A percentile compares a stretch with the other conserved stretches of the same genome.
phyloP scores from a whole-genome alignment of 2,888 invertebrate species.

The Heliconius cydno region DNA sequence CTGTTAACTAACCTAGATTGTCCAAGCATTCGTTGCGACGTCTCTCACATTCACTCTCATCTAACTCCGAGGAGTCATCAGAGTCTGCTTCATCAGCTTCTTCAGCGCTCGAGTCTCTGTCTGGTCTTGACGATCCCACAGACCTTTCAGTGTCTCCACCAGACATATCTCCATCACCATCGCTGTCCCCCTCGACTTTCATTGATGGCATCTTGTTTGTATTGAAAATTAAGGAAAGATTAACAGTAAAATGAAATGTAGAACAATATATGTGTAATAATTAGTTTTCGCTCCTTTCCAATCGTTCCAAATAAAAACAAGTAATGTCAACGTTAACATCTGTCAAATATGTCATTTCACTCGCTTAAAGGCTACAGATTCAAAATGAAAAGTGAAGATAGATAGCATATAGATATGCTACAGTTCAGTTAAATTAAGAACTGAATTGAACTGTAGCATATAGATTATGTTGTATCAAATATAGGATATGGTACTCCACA shows the following conservation, averaged over 20 bases:
- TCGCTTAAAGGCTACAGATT: not conserved
- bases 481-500: too few relatives aligned
- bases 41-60: conserved; percentile 94
- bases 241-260: not conserved
- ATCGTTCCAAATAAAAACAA: conserved; percentile 47
- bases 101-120: conserved; percentile 88
- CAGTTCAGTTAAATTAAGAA: not conserved
- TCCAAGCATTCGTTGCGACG: conserved; percentile 92
- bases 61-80: conserved; percentile 95
- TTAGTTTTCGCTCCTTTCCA: conserved; percentile 46
- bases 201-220: conserved; percentile 84
- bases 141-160: conserved; percentile 88
- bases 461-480: too few relatives aligned
- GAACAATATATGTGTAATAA: conserved; percentile 13
- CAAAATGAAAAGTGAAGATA: not conserved
- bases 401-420: not conserved
- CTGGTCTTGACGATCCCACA: conserved; percentile 86
- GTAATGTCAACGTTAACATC: conserved; percentile 42
- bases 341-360: conserved; percentile 11
- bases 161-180: conserved; percentile 86
- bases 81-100: conserved; percentile 92
- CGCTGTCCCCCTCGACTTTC: conserved; percentile 86
- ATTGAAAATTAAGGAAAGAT: not conserved
- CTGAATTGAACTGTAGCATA: too few relatives aligned
- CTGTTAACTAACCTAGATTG: conserved; percentile 84